phyloP scores from a whole-genome alignment of 30 jellyfish, hydroid and myxozoan species.

The Pelagia noctiluca region DNA sequence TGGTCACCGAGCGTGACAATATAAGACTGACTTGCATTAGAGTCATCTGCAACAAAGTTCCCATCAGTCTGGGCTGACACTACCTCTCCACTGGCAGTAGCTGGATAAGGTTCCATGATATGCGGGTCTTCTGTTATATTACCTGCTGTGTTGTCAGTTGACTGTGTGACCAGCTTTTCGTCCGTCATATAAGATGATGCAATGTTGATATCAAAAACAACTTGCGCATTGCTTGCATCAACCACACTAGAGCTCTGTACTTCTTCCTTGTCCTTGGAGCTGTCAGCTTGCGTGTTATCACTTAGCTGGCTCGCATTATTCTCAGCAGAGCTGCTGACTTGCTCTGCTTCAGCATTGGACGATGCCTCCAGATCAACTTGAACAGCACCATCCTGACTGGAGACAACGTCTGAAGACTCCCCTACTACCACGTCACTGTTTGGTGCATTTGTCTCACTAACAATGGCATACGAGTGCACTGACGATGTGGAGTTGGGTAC shows the following conservation, averaged over 20 bases:
- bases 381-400: background rate
- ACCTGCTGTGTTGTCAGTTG: slow-evolving; percentile 5
- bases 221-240: background rate
- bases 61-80: slow-evolving; percentile 50
- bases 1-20: slow-evolving; percentile 60
- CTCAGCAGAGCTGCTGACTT: slow-evolving; percentile 74
- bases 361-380: slow-evolving; percentile 4
- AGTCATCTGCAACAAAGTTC: background rate
- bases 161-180: slow-evolving; percentile 23
- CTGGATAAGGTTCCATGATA: slow-evolving; percentile 18
- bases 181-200: slow-evolving; percentile 22
- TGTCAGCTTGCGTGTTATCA: slow-evolving; percentile 8
- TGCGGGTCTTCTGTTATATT: background rate
- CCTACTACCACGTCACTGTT: background rate
- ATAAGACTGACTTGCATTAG: slow-evolving; percentile 23
- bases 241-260: slow-evolving; percentile 57
- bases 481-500: background rate
- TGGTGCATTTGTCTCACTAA: slow-evolving; percentile 5
- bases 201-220: background rate
- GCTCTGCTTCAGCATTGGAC: slow-evolving; percentile 32
- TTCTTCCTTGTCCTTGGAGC: slow-evolving; percentile 4
- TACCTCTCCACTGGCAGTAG: slow-evolving; percentile 21
- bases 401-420: slow-evolving; percentile 25
- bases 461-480: background rate
- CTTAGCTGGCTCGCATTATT: background rate